A percentile compares a stretch with the other conserved stretches of the same genome.
Conservation (phyloP, 2,797 vertebrate genomes). For the Anas georgica region DNA sequence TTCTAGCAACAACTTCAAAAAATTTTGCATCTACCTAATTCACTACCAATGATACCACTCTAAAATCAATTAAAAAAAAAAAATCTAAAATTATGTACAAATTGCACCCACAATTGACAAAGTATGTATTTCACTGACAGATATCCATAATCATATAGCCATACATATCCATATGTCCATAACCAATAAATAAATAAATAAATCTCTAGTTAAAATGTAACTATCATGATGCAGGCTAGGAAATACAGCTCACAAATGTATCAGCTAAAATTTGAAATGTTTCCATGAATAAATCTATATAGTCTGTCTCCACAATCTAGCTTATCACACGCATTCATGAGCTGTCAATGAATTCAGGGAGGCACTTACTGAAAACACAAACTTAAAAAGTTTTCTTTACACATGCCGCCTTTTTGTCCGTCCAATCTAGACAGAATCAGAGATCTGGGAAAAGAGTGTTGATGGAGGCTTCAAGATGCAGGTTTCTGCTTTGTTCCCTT, state of each 20-base stretch:
- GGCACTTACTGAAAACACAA: background rate
- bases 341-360: background rate
- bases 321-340: fast-evolving
- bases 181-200: background rate
- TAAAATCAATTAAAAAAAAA: background rate
- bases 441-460: background rate
- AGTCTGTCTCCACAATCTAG: background rate
- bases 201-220: slow-evolving; percentile 7
- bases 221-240: background rate
- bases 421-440: background rate
- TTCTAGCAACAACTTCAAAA: background rate
- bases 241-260: slow-evolving; percentile 10
- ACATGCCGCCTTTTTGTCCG: background rate
- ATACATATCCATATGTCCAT: no score
- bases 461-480: background rate
- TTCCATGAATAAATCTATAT: slow-evolving; percentile 16
- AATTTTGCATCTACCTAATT: background rate
- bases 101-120: background rate
- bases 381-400: background rate
- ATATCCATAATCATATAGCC: no score
- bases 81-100: background rate
- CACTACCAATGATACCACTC: background rate
- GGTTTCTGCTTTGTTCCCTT: background rate
- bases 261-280: background rate
- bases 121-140: background rate